A percentile compares a stretch with the other conserved stretches of the same genome.
These are phyloP conservation scores for Temnothorax longispinosus DNA, from an alignment of 1,140 invertebrate genomes.

Conservation along the genomic window DNA sequence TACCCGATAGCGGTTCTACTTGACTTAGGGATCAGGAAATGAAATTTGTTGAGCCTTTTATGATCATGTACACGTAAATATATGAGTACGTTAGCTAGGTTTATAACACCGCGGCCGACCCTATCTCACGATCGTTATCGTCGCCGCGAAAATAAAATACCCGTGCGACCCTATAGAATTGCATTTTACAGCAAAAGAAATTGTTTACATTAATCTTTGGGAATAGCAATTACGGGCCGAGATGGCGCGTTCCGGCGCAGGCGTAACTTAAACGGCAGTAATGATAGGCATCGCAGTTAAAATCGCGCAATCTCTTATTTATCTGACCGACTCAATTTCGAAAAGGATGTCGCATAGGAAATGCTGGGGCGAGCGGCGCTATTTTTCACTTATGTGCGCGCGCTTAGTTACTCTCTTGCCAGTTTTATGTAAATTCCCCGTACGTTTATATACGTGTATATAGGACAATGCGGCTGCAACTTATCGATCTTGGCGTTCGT, in stretches of 20 bases:
- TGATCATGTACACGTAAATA: slow-evolving; percentile 7
- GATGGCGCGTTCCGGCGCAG: neutral
- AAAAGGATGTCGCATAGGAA: neutral
- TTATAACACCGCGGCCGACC: slow-evolving; percentile 3
- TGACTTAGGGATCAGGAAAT: slow-evolving; percentile 11
- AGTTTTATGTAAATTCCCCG: slow-evolving; percentile 19
- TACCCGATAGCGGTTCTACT: neutral
- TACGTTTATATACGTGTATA: neutral
- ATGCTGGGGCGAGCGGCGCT: neutral
- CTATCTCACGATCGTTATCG: slow-evolving; percentile 36
- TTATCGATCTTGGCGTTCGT: slow-evolving; percentile 24
- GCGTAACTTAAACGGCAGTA: neutral
- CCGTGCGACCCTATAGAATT: neutral
- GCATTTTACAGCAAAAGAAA: slow-evolving; percentile 11
- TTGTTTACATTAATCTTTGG: slow-evolving; percentile 40
- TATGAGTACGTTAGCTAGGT: neutral
- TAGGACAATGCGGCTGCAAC: slow-evolving; percentile 11
- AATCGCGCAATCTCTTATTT: slow-evolving; percentile 35
- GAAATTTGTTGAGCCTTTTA: slow-evolving; percentile 19
- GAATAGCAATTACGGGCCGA: neutral
- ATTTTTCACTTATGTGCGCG: slow-evolving; percentile 22
- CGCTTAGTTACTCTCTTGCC: slow-evolving; percentile 29
- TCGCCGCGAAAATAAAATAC: slow-evolving; percentile 9
- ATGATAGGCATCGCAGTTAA: slow-evolving; percentile 33
- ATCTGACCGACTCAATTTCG: slow-evolving; percentile 17